Evolutionary conservation across 2,888 invertebrate genomes (phyloP), one percentile per base, ranked within the genome.

Genomic region (Caenorhabditis sp.): DNA sequence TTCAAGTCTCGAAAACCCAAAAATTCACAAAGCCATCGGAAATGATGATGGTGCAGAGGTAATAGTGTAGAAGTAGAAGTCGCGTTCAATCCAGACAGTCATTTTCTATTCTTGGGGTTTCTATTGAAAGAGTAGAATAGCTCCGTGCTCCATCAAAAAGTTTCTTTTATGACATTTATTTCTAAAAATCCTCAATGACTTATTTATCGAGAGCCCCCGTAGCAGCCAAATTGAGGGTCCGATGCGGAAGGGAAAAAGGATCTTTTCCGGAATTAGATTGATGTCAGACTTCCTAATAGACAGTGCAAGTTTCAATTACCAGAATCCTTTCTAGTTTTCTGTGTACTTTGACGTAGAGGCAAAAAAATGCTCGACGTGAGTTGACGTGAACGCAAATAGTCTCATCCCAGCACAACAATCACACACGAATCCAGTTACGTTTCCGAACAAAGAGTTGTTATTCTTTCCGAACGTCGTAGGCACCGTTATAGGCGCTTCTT

Each of bases 391-490:
- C 51, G 51, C 20, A 13, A 35, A 65, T 65, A 55, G 37, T 26
- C 35, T 26, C 35, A 32, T 20, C 40, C 22, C 11, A 58, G 13
- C 18, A 56, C 56, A 56, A 32, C 56, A 56, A 32, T 56, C 35
- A 18, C 9, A 18, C 9, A 22, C n/a, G 40, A 69, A 70, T 53
- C 20, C 15, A 28, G 58, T 70, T 70, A 70, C 53, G 18, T 18
- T 37, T 18, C n/a, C 61, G 40, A 70, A 70, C 70, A 70, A 70
- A 70, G 70, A 28, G 1, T 50, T 60, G 69, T 69, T 67, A 55
- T 65, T 65, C 20, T 47, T 47, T n/a, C 20, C 11, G 47, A 47
- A 47, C 47, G 47, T 47, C 20, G 47, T 47, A n/a, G 47, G 24
- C 22, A 22, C 15, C 28, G 56, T 56, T n/a, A 26, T n/a, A 26